These are phyloP conservation scores for Ceramica pisi DNA, from an alignment of 2,888 invertebrate genomes.

Conservation along the genomic window DNA sequence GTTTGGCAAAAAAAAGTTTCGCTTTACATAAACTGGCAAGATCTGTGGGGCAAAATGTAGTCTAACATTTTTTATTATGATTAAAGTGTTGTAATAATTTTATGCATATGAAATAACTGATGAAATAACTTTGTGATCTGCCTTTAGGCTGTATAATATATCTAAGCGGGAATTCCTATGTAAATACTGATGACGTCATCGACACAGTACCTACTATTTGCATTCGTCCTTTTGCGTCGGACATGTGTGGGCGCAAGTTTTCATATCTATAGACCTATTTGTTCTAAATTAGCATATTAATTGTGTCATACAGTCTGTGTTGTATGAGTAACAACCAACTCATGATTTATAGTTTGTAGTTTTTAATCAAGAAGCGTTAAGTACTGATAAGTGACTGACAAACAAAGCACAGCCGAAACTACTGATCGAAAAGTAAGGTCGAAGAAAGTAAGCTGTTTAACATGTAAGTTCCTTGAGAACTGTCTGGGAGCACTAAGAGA, in stretches of 20 bases:
- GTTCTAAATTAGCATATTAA: conserved; percentile 42
- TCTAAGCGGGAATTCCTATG: not conserved
- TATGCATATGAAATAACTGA: not conserved
- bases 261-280: conserved; percentile 23
- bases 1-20: too few species aligned
- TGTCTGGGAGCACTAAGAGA: too few species aligned
- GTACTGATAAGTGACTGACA: too few species aligned
- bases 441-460: too few species aligned
- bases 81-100: not conserved
- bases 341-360: not conserved
- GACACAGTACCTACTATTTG: not conserved
- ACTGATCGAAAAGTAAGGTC: too few species aligned
- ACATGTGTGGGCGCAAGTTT: conserved; percentile 30
- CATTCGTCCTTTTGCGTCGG: conserved; percentile 24
- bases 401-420: too few species aligned
- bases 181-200: conserved; percentile 14
- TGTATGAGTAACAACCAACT: not conserved
- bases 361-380: too few species aligned
- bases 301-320: conserved; percentile 35
- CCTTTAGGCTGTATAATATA: not conserved
- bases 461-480: too few species aligned
- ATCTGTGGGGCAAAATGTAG: too few species aligned
- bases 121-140: not conserved
- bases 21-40: too few species aligned
- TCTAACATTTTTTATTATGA: too few species aligned